Base-by-base conservation (phyloP, 2,888 invertebrate species). In the Aelia acuminata region DNA sequence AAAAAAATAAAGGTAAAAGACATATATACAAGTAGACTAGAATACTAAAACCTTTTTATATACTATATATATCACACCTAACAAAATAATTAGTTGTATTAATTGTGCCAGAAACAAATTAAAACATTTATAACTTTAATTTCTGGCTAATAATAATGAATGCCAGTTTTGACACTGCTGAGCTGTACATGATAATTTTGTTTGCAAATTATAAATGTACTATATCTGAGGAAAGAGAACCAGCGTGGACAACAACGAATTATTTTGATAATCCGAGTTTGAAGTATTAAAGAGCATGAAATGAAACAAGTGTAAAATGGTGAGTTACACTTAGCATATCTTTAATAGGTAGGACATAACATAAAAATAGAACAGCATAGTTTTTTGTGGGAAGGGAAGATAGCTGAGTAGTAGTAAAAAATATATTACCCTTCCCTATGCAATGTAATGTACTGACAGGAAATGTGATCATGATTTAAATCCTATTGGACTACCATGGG, bases 31-130 rank as follows among this genome's bases (percentile, higher is more conserved):
- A 35, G 26, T 26, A 57, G 63, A 70, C 63, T 70, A 70, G 63
- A 70, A 70, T 35, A 7, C 35, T 70, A 70, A 35, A 70, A 10
- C 18, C 20, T 22, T 70, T 53, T 15, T 31, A 70, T 35, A 35
- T 18, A 70, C 63, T 57, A 70, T 70, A 70, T 35, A 35, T 70
- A 70, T 70, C 35, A 70, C 35, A 70, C 63, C 13, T 70, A 70
- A 70, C 20, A 70, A 15, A 70, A 70, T 70, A 1, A 70, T 70
- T 35, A 35, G 10, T 70, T 20, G 7, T 18, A 70, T 70, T 70
- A 35, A 70, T 70, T 35, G 63, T 70, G 35, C 1, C 5, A 70
- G 31, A 31, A 31, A 70, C 18, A 70, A 70, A 35, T 70, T 2
- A 18, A 70, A 70, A 70, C 26, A 70, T 18, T 35, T 70, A 70